Evolutionary conservation across 2,888 invertebrate genomes (phyloP).

Genomic region (Cosmia trapezina): DNA sequence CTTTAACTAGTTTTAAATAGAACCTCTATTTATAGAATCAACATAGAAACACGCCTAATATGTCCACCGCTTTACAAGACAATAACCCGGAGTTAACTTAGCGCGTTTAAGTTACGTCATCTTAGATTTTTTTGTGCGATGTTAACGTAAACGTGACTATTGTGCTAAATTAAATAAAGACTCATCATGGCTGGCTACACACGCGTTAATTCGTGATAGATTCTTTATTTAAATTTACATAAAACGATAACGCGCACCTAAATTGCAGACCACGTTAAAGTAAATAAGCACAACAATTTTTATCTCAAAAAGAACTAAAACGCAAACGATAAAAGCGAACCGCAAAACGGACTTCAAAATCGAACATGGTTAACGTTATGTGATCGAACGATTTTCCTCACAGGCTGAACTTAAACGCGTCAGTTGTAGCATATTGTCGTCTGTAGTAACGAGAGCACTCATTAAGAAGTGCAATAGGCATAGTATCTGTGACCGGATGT

Average conservation of each 20-base stretch:
- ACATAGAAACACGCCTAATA: slow-evolving; percentile 51
- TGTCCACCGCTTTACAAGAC: slow-evolving; percentile 39
- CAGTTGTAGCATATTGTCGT: slow-evolving; percentile 51
- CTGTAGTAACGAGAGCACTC: slow-evolving; percentile 57
- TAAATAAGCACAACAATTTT: slow-evolving; percentile 24
- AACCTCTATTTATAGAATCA: slow-evolving; percentile 60
- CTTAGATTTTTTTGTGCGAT: slow-evolving; percentile 13
- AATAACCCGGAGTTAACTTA: slow-evolving; percentile 59
- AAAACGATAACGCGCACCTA: slow-evolving; percentile 8
- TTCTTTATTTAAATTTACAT: slow-evolving; percentile 10
- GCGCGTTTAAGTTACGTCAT: slow-evolving; percentile 55
- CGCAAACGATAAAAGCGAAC: slow-evolving; percentile 27
- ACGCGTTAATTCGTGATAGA: slow-evolving; percentile 12
- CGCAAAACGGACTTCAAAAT: slow-evolving; percentile 43
- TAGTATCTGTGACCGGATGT: slow-evolving; percentile 73
- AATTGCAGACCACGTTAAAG: slow-evolving; percentile 26
- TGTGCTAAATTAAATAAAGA: slow-evolving; percentile 47
- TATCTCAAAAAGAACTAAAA: slow-evolving; percentile 29
- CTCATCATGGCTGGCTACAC: slow-evolving; percentile 3
- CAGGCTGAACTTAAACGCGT: slow-evolving; percentile 63
- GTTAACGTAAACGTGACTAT: slow-evolving; percentile 39
- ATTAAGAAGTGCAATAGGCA: slow-evolving; percentile 68
- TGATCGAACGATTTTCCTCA: slow-evolving; percentile 41
- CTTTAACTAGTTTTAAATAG: slow-evolving; percentile 58
- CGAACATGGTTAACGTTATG: slow-evolving; percentile 50